Percentiles rank a stretch among this genome's conserved stretches.
Conservation (phyloP, 2,113 vertebrate genomes). For the Sorex fumeus region DNA sequence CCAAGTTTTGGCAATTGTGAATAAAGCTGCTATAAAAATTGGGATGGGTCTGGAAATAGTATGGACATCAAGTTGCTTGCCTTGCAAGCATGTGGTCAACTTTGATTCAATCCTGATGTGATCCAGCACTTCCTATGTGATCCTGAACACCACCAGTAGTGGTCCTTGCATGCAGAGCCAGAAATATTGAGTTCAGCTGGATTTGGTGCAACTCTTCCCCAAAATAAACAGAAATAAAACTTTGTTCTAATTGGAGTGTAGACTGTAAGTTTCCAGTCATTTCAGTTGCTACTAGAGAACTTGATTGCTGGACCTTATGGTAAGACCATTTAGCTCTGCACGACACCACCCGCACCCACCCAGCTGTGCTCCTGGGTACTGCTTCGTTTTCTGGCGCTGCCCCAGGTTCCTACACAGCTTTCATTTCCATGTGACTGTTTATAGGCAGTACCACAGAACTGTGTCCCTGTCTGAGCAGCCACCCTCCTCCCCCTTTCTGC, state of each 20-base stretch:
- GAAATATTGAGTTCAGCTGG: too few species aligned
- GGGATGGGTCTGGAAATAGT: not conserved
- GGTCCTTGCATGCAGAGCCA: too few species aligned
- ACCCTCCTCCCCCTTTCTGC: too few species aligned
- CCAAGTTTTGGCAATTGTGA: not conserved
- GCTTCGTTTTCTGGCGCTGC: not conserved
- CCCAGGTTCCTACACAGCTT: conserved; percentile 3
- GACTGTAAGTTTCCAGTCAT: not conserved
- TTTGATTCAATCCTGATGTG: too few species aligned
- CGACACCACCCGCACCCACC: not conserved
- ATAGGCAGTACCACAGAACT: not conserved
- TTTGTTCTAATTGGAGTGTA: not conserved
- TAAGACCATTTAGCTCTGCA: not conserved
- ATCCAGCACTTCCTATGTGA: too few species aligned
- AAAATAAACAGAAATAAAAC: too few species aligned
- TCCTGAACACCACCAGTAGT: too few species aligned
- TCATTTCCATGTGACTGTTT: not conserved
- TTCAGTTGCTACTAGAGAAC: not conserved
- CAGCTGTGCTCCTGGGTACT: not conserved
- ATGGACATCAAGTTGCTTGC: too few species aligned
- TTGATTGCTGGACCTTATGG: not conserved
- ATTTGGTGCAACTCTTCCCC: too few species aligned
- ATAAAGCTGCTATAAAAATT: not conserved
- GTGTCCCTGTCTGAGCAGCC: too few species aligned
- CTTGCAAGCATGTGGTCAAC: too few species aligned